phyloP scores from a whole-genome alignment of 2,113 vertebrate species.

The Cyprinodon brontotheroides region DNA sequence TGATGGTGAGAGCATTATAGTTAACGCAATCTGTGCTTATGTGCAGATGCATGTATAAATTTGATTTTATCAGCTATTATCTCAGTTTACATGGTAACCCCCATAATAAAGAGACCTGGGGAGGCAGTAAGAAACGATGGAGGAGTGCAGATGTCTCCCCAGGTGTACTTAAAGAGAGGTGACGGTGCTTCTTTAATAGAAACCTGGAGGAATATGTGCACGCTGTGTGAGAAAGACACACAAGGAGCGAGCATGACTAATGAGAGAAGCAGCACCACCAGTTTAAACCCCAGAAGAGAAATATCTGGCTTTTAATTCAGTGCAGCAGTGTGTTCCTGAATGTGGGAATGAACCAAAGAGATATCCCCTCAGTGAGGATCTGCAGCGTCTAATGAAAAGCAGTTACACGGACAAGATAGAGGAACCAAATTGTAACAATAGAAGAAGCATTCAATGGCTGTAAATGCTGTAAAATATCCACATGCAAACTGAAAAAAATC shows the following conservation, averaged over 20 bases:
- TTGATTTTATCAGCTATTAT: conserved; percentile 37
- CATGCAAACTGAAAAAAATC: neutral
- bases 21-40: neutral
- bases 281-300: conserved; percentile 25
- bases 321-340: conserved; percentile 6
- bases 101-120: conserved; percentile 51
- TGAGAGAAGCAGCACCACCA: conserved; percentile 32
- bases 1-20: neutral
- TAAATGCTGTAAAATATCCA: conserved; percentile 12
- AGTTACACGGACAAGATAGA: neutral
- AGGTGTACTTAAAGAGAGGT: neutral
- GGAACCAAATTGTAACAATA: neutral
- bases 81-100: conserved; percentile 65
- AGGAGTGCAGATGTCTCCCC: conserved; percentile 21
- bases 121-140: neutral
- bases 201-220: conserved; percentile 22
- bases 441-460: neutral
- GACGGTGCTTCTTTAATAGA: conserved; percentile 20
- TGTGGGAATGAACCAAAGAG: conserved; percentile 1
- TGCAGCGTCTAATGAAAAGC: neutral
- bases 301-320: neutral
- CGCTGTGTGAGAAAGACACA: conserved; percentile 22
- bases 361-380: neutral
- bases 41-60: conserved; percentile 35
- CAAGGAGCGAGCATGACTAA: conserved; percentile 33